Conservation (phyloP, 2,888 invertebrate genomes). For the Sarcophaga carnaria region DNA sequence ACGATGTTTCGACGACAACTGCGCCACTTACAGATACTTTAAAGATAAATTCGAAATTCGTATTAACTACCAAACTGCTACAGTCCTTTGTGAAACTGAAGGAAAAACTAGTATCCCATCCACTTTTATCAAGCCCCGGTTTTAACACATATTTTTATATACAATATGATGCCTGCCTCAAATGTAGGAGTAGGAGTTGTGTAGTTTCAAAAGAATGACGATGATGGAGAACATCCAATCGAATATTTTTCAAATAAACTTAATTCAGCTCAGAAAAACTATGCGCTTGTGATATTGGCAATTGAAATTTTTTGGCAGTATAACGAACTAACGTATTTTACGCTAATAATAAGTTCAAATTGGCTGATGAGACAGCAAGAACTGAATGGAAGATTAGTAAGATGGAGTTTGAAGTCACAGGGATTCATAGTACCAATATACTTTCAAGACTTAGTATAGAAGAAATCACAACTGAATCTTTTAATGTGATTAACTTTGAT, state of each 20-base stretch:
- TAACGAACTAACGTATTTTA: no score
- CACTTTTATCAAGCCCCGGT: conserved; percentile 12
- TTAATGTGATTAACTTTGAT: neutral
- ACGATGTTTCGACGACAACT: conserved; percentile 16
- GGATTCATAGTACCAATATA: neutral
- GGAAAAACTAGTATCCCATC: neutral
- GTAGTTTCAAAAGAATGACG: conserved; percentile 36
- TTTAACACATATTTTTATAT: conserved; percentile 14
- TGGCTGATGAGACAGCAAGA: neutral
- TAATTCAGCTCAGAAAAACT: no score
- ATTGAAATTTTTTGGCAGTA: conserved; percentile 25
- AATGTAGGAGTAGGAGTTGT: conserved; percentile 45
- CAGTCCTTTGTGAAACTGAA: conserved; percentile 13
- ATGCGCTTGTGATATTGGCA: no score
- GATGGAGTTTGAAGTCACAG: neutral
- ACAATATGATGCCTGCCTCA: conserved; percentile 27
- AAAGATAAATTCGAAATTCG: conserved; percentile 2
- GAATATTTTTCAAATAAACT: no score
- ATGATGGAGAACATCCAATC: conserved; percentile 34
- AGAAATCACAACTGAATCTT: neutral
- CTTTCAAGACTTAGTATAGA: neutral
- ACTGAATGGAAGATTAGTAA: neutral
- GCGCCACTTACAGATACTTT: conserved; percentile 26
- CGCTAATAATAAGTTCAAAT: no score
- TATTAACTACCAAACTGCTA: neutral